These are phyloP conservation scores for Cariama cristata DNA, from an alignment of 2,113 vertebrate species.

Conservation along the genomic window DNA sequence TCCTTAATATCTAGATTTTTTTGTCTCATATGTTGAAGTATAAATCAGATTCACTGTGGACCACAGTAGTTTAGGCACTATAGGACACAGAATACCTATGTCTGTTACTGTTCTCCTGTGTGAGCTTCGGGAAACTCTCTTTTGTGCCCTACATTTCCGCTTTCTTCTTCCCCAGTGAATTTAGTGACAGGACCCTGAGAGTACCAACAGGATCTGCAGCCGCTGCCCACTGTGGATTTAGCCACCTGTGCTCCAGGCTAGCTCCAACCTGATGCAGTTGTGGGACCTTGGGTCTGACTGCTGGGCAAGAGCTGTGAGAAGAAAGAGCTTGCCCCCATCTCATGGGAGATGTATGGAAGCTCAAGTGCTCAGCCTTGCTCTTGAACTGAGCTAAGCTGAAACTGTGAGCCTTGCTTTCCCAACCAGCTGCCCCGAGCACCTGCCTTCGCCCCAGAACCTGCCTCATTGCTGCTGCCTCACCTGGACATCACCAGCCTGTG, in stretches of 20 bases:
- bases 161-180: not conserved
- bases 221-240: not conserved
- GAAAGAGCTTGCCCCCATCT: not conserved
- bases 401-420: not conserved
- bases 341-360: not conserved
- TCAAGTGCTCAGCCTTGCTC: not conserved
- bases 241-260: not conserved
- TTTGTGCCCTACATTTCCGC: not conserved
- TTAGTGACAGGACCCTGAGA: accelerated
- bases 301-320: not conserved
- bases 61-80: not conserved
- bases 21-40: not conserved
- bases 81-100: not conserved
- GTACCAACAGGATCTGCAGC: not conserved
- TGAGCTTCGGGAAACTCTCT: not conserved
- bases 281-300: not conserved
- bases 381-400: not conserved
- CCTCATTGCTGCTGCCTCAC: not conserved
- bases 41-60: not conserved
- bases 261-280: not conserved
- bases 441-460: not conserved
- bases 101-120: not conserved
- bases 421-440: accelerated
- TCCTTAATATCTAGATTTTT: not conserved
- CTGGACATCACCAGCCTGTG: not conserved